Conservation (phyloP, 2,113 vertebrate genomes). For the Lepidothrix coronata region DNA sequence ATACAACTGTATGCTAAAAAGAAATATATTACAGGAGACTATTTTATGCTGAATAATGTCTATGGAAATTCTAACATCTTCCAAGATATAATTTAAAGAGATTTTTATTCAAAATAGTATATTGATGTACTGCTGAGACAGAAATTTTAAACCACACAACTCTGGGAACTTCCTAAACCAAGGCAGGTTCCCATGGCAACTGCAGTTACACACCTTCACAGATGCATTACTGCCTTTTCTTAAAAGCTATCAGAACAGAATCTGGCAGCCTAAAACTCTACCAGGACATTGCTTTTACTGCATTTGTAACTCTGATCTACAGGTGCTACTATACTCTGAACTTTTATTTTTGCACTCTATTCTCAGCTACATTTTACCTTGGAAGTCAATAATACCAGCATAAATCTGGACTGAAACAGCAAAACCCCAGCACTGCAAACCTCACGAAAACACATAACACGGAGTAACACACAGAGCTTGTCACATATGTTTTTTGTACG, state of each 20-base stretch:
- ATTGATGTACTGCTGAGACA: not conserved
- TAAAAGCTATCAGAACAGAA: not conserved
- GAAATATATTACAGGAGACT: not conserved
- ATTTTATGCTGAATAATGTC: not conserved
- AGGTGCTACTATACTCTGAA: not conserved
- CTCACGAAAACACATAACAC: not conserved
- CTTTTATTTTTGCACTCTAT: not conserved
- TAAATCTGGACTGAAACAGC: not conserved
- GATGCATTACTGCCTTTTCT: not conserved
- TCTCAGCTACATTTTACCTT: not conserved
- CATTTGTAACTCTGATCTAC: not conserved
- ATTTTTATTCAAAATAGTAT: not conserved
- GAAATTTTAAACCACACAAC: not conserved
- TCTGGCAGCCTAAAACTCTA: not conserved
- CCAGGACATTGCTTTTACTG: not conserved
- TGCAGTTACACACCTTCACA: not conserved
- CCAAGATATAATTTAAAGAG: not conserved
- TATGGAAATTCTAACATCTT: not conserved
- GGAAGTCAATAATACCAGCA: not conserved
- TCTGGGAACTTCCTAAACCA: not conserved
- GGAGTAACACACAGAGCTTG: not conserved
- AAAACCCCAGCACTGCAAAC: not conserved
- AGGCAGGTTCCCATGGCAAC: slow-evolving; percentile 21
- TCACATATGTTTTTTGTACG: not conserved
- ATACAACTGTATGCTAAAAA: not conserved